phyloP scores from a whole-genome alignment of 2,797 vertebrate species.

The Sciurus vulgaris region DNA sequence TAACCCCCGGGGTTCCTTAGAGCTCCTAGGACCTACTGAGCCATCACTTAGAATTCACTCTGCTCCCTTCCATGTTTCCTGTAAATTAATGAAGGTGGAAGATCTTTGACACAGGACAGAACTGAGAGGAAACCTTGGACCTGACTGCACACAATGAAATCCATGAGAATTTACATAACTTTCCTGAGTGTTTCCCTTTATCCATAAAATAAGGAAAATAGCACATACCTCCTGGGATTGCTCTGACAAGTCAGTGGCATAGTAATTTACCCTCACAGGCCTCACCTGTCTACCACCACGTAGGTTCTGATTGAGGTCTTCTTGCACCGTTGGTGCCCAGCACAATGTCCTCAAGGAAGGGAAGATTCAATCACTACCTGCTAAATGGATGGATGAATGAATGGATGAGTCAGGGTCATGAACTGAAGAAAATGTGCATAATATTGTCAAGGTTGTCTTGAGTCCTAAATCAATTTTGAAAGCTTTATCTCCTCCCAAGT shows the following conservation, averaged over 20 bases:
- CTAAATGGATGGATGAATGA: not conserved
- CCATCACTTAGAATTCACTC: not conserved
- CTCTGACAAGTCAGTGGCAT: not conserved
- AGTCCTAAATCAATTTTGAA: not conserved
- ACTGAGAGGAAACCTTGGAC: not conserved
- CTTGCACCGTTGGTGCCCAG: not conserved
- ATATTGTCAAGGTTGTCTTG: not conserved
- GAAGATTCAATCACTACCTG: not conserved
- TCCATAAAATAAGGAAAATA: not conserved
- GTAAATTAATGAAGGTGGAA: not conserved
- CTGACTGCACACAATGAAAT: not conserved
- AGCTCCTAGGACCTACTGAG: not conserved
- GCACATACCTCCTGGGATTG: not conserved
- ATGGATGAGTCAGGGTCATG: not conserved
- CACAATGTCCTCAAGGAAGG: not conserved
- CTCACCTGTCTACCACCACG: not conserved
- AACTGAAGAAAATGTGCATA: conserved; percentile 7
- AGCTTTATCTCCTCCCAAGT: not conserved
- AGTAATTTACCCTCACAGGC: not conserved
- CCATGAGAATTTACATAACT: not conserved
- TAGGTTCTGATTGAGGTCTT: not conserved
- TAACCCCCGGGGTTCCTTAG: not conserved
- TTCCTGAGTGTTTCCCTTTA: not conserved
- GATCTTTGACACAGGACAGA: not conserved
- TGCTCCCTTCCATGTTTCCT: not conserved